Base-by-base conservation (phyloP, 2,888 invertebrate genomes). In the Crossocerus cetratus region DNA sequence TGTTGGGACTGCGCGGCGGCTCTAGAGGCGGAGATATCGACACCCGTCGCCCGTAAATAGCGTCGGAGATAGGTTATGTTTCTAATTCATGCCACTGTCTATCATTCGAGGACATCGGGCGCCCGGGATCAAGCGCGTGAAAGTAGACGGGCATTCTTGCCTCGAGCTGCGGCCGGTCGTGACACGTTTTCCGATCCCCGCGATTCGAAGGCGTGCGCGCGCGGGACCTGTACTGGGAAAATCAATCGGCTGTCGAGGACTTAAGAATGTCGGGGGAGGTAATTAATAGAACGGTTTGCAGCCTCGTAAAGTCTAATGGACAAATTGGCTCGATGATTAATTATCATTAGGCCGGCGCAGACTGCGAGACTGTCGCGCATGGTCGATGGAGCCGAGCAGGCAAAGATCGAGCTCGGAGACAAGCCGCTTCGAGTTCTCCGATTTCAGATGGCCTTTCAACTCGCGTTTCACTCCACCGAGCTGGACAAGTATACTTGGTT, bases 391-490 rank as follows among this genome's bases (percentile, higher is more conserved):
- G 55, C n/a, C 21, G 67, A 62, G 54, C 67, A 61, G 64, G 44
- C 61, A n/a, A 67, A 70, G 63, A 74, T 70, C 75, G 69, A 57
- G 61, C 71, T 55, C 69, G 57, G 63, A 71, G 72, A 72, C 72
- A 83, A 76, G 83, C 81, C 80, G 74, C 81, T n/a, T n/a, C 69
- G 76, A 76, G 72, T 69, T 84, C 85, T 87, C 86, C 78, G 79
- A 85, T 87, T 87, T 87, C 87, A 80, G 80, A 72, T 82, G 86
- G 86, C 87, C 87, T 87, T 86, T 85, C 85, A 88, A 86, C 86
- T 87, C 83, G 81, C 81, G 76, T 87, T 86, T 85, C 86, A 84
- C 77, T 63, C 75, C 8, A 5, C 32, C 8, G 5, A 8, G 11
- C 32, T 32, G 2, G 11, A 32, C 32, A 32, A 32, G 5, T 32